These are phyloP conservation scores for Agonopterix heracliana DNA, from an alignment of 2,888 invertebrate genomes.

Conservation along the genomic window DNA sequence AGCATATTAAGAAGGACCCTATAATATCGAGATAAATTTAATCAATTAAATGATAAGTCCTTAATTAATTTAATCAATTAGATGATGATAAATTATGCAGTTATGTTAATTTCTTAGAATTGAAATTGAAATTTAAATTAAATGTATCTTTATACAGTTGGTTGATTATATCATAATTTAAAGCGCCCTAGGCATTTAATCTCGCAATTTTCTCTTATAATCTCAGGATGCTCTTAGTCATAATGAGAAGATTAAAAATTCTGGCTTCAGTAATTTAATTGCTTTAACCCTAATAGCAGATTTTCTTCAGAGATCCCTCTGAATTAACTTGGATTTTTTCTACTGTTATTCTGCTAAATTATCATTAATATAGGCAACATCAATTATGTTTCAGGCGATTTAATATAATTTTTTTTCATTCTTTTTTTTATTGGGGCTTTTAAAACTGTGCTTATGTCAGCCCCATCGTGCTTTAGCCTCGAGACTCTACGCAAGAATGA, in stretches of 20 bases:
- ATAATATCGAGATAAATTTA: no score
- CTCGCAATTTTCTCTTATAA: constrained; percentile 46
- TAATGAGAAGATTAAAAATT: constrained; percentile 63
- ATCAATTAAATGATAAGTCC: background rate
- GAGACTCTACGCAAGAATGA: no score
- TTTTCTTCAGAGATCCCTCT: constrained; percentile 32
- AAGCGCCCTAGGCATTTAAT: constrained; percentile 24
- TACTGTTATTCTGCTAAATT: no score
- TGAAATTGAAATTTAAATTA: background rate
- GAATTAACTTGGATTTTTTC: constrained; percentile 15
- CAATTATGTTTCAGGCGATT: no score
- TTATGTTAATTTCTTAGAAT: background rate
- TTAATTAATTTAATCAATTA: background rate
- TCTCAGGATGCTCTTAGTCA: constrained; percentile 47
- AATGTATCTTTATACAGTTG: background rate
- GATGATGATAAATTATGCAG: background rate
- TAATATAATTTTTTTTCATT: no score
- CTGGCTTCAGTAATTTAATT: constrained; percentile 42
- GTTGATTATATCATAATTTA: background rate
- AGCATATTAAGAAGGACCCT: no score
- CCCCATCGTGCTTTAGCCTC: no score
- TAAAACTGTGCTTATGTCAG: no score
- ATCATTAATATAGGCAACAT: no score
- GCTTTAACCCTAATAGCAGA: constrained; percentile 45
- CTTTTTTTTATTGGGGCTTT: no score